phyloP scores from a whole-genome alignment of 2,113 vertebrate genomes.

The Progne subis region DNA sequence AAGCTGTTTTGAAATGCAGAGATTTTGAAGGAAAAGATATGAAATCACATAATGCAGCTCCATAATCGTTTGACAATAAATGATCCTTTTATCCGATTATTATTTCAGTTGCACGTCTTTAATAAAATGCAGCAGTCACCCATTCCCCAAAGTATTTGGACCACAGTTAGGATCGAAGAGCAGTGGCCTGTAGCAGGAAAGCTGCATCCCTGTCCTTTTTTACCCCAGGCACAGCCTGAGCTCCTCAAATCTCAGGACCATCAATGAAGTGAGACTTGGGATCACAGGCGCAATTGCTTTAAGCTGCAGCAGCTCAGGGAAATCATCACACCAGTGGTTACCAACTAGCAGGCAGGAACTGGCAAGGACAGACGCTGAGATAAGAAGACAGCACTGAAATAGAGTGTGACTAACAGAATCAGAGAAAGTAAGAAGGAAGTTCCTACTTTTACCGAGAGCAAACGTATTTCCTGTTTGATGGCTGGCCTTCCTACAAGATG shows the following conservation, averaged over 20 bases:
- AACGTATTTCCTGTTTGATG: neutral
- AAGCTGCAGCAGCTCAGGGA: neutral
- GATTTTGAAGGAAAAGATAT: conserved; percentile 43
- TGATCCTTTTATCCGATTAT: conserved; percentile 70
- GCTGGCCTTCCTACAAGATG: neutral
- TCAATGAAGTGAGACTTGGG: neutral
- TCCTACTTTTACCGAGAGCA: neutral
- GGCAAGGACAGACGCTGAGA: fast-evolving
- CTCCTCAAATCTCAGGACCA: neutral
- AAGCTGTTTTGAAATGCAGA: conserved; percentile 71
- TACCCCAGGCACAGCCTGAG: neutral
- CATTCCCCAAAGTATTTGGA: conserved; percentile 24
- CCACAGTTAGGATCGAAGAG: neutral
- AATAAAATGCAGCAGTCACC: conserved; percentile 54
- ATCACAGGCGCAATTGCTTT: neutral
- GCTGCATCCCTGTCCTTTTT: neutral
- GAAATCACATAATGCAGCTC: conserved; percentile 67
- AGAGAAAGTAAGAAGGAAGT: neutral
- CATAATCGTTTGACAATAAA: conserved; percentile 68
- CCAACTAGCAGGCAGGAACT: neutral
- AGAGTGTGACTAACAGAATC: fast-evolving
- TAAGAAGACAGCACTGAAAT: neutral
- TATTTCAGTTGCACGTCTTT: conserved; percentile 39
- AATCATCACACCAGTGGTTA: neutral
- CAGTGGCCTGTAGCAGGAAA: neutral